phyloP scores from a whole-genome alignment of 2,113 vertebrate genomes.

The Lasiurus borealis region DNA sequence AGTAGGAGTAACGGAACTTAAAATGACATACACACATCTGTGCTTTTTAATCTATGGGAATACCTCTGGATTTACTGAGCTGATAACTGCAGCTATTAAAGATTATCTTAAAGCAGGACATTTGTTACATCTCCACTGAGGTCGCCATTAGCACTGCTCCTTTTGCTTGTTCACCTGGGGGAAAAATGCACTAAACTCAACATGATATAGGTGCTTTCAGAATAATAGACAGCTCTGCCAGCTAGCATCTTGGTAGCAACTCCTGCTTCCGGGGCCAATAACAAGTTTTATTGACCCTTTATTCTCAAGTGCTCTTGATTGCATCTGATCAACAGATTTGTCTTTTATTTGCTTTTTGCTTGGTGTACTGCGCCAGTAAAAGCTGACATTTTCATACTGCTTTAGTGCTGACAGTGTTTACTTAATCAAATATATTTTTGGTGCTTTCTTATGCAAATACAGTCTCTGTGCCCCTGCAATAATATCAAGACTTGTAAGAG shows the following conservation, averaged over 20 bases:
- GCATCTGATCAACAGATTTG: slow-evolving; percentile 7
- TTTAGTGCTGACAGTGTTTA: slow-evolving; percentile 39
- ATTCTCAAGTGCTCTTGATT: slow-evolving; percentile 57
- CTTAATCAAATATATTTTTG: slow-evolving; percentile 35
- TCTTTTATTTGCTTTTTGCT: slow-evolving; percentile 51
- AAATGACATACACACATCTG: background rate
- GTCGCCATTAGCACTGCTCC: background rate
- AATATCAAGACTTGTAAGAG: slow-evolving; percentile 54
- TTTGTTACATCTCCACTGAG: background rate
- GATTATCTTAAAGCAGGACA: background rate
- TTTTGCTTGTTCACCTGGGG: slow-evolving; percentile 24
- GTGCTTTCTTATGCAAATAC: slow-evolving; percentile 36
- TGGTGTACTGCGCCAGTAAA: background rate
- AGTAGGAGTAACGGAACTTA: slow-evolving; percentile 1
- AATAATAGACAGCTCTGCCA: background rate
- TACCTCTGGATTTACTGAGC: background rate
- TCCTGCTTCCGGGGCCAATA: background rate
- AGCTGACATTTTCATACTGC: slow-evolving; percentile 48
- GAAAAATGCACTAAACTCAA: background rate
- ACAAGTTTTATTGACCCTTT: slow-evolving; percentile 45
- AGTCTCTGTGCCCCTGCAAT: slow-evolving; percentile 14
- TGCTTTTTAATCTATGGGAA: slow-evolving; percentile 22
- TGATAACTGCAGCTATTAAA: background rate
- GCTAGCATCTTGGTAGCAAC: background rate
- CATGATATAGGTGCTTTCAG: background rate